phyloP scores from a whole-genome alignment of 2,797 vertebrate species.

The Nyctibius grandis region DNA sequence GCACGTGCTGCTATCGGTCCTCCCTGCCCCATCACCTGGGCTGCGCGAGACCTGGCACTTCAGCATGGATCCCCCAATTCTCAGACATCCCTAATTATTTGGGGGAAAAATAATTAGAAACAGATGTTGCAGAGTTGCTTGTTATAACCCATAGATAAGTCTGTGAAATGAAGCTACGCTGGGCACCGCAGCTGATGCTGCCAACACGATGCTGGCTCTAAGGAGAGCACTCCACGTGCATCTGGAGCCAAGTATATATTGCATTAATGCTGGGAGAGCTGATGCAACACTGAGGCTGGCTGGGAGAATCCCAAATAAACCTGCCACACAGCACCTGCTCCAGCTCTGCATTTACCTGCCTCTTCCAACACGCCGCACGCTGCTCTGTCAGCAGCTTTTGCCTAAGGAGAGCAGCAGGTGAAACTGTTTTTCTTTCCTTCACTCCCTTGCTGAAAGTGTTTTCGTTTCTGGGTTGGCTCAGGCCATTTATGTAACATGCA shows the following conservation, averaged over 20 bases:
- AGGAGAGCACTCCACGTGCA: rapidly evolving
- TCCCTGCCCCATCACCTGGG: not conserved
- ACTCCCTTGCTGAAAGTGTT: not conserved
- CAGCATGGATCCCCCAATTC: not conserved
- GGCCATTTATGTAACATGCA: slow-evolving; percentile 2
- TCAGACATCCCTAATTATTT: not conserved
- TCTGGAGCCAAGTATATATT: not conserved
- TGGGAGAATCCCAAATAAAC: not conserved
- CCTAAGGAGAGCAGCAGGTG: slow-evolving; percentile 10
- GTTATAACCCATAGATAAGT: rapidly evolving
- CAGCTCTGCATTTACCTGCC: not conserved
- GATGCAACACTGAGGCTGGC: not conserved
- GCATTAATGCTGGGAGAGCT: not conserved
- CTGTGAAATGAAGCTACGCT: rapidly evolving
- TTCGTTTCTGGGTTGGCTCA: slow-evolving; percentile 15
- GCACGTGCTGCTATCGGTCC: rapidly evolving
- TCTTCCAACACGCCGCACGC: rapidly evolving
- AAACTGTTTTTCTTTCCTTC: slow-evolving; percentile 25
- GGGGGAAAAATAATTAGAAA: not conserved
- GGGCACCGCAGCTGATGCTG: not conserved
- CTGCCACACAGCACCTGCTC: rapidly evolving
- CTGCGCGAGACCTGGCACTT: not conserved
- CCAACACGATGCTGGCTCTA: rapidly evolving
- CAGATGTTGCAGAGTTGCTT: not conserved
- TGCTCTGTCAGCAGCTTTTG: not conserved